A percentile compares a stretch with the other conserved stretches of the same genome.
phyloP scores from a whole-genome alignment of 2,113 vertebrate species.

The Alligator sinensis region DNA sequence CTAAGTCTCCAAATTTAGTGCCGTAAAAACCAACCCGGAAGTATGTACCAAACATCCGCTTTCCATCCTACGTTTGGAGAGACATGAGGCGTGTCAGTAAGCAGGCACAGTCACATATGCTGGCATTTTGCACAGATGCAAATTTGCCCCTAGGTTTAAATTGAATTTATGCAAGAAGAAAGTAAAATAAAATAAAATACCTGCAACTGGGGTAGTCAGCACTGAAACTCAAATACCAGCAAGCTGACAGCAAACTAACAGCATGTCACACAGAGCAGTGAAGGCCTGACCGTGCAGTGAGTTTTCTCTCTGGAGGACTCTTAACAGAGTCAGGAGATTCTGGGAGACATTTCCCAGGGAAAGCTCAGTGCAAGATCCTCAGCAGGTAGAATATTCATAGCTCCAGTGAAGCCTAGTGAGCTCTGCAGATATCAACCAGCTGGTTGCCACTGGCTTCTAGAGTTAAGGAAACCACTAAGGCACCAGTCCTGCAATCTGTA shows the following conservation, averaged over 20 bases:
- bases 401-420: background rate
- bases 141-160: constrained; percentile 25
- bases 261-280: constrained; percentile 21
- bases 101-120: background rate
- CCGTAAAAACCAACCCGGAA: constrained; percentile 98
- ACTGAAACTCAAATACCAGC: constrained; percentile 56
- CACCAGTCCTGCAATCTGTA: background rate
- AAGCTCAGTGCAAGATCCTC: background rate
- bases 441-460: background rate
- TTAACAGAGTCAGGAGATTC: background rate
- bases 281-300: constrained; percentile 49
- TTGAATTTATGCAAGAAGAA: constrained; percentile 41
- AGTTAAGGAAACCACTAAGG: background rate
- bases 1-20: constrained; percentile 95
- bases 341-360: background rate
- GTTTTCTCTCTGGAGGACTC: constrained; percentile 4
- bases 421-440: background rate
- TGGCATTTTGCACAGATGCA: background rate
- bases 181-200: constrained; percentile 30
- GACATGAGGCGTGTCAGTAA: constrained; percentile 61
- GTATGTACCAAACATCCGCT: constrained; percentile 99
- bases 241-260: constrained; percentile 44
- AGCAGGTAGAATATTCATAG: background rate
- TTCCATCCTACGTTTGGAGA: constrained; percentile 87
- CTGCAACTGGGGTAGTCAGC: constrained; percentile 53